Percentiles rank a stretch among this genome's conserved stretches.
phyloP scores from a whole-genome alignment of 2,888 invertebrate genomes.

The Lissocephala sabroskyi region DNA sequence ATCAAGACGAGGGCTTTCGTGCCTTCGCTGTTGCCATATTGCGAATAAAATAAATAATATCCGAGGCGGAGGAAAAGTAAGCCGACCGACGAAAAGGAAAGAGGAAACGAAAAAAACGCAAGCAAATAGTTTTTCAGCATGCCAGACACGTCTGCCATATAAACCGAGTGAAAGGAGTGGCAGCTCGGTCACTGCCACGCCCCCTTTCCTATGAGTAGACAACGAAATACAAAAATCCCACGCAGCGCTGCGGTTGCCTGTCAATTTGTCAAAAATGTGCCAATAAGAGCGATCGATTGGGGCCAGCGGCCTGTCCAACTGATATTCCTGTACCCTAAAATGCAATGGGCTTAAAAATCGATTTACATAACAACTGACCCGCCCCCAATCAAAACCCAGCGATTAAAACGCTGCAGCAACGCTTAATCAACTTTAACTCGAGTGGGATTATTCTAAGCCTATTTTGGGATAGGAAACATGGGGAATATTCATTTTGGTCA shows the following conservation, averaged over 20 bases:
- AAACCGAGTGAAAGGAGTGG: constrained; percentile 8
- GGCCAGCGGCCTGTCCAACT: constrained; percentile 12
- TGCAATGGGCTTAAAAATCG: no score
- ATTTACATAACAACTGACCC: no score
- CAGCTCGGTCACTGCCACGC: no score
- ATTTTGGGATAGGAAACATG: no score
- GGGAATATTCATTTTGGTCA: no score
- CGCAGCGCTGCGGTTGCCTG: constrained; percentile 32
- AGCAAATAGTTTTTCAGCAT: constrained; percentile 27
- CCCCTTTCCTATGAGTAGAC: background rate
- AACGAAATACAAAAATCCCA: constrained; percentile 28
- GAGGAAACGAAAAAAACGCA: no score
- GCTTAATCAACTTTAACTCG: no score
- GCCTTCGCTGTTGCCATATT: constrained; percentile 23
- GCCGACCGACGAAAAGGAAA: no score
- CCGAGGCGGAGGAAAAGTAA: constrained; percentile 12
- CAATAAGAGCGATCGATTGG: constrained; percentile 60
- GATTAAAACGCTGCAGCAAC: no score
- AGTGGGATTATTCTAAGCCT: no score
- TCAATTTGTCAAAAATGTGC: constrained; percentile 65
- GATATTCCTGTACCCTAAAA: no score
- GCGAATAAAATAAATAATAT: constrained; percentile 54
- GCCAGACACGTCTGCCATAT: constrained; percentile 44
- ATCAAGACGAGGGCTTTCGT: constrained; percentile 37
- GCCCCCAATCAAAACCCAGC: no score